A percentile compares a stretch with the other conserved stretches of the same genome.
Conservation (phyloP, 35 echinoderm and acorn worm species). For the Heliocidaris tuberculata region DNA sequence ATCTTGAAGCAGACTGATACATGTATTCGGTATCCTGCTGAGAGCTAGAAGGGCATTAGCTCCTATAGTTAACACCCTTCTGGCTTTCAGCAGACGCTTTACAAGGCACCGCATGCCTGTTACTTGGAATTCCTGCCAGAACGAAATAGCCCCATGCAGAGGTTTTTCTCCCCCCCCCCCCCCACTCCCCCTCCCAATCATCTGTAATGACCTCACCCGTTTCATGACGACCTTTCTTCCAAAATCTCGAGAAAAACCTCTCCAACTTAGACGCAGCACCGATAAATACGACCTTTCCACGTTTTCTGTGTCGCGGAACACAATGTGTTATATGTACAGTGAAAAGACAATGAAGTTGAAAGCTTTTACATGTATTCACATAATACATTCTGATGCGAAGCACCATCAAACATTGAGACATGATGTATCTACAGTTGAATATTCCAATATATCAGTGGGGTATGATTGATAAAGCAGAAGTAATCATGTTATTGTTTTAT, state of each 20-base stretch:
- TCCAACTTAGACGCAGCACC: slow-evolving; percentile 35
- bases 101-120: too few species aligned
- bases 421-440: too few species aligned
- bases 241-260: slow-evolving; percentile 7
- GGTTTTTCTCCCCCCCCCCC: not conserved
- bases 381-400: not conserved
- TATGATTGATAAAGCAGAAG: too few species aligned
- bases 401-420: not conserved
- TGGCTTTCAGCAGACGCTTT: too few species aligned
- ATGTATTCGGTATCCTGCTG: not conserved
- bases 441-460: too few species aligned
- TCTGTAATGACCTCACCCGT: not conserved
- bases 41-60: not conserved
- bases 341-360: slow-evolving; percentile 9
- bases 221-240: not conserved
- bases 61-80: too few species aligned
- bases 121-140: too few species aligned
- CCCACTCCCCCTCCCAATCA: not conserved
- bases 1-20: too few species aligned
- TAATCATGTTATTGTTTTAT: too few species aligned
- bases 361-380: not conserved
- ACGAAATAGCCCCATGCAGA: not conserved
- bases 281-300: slow-evolving; percentile 20
- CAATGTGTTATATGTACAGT: not conserved
- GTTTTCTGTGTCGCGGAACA: not conserved